phyloP scores from a whole-genome alignment of 2,113 vertebrate genomes.

The Xenus cinereus region DNA sequence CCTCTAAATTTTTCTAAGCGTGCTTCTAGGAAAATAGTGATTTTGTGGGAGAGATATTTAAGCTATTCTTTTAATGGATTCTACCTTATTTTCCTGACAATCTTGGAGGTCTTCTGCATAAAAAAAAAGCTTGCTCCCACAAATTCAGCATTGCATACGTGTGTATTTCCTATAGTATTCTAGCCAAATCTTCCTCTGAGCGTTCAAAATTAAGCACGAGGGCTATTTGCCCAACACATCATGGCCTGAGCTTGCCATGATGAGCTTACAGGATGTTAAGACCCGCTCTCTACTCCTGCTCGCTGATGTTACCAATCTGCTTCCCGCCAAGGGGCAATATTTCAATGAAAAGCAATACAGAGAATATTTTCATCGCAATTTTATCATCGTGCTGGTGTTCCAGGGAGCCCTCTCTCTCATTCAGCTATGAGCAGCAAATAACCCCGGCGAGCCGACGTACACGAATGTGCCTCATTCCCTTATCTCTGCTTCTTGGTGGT shows the following conservation, averaged over 20 bases:
- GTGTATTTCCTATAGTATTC: not conserved
- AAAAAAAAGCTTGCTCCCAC: not conserved
- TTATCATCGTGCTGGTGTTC: not conserved
- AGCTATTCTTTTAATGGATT: not conserved
- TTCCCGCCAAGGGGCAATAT: slow-evolving; percentile 27
- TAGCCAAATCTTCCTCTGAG: not conserved
- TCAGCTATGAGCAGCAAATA: slow-evolving; percentile 8
- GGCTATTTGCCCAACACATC: not conserved
- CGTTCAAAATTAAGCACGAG: slow-evolving; percentile 32
- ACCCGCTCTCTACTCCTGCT: not conserved
- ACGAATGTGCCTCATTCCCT: not conserved
- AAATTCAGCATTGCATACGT: not conserved
- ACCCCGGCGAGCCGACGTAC: not conserved
- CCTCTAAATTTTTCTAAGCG: not conserved
- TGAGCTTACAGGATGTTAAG: not conserved
- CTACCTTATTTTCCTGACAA: not conserved
- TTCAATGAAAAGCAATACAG: slow-evolving; percentile 47
- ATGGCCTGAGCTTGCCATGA: not conserved
- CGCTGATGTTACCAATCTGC: slow-evolving; percentile 1
- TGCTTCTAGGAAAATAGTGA: rapidly evolving
- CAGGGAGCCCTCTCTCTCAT: not conserved
- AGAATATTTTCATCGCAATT: slow-evolving; percentile 33
- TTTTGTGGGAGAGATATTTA: not conserved
- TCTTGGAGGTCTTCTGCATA: not conserved
- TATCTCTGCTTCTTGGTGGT: not conserved